These are phyloP conservation scores for Stenopsyche tienmushanensis DNA, from an alignment of 1,140 invertebrate genomes.

Conservation along the genomic window DNA sequence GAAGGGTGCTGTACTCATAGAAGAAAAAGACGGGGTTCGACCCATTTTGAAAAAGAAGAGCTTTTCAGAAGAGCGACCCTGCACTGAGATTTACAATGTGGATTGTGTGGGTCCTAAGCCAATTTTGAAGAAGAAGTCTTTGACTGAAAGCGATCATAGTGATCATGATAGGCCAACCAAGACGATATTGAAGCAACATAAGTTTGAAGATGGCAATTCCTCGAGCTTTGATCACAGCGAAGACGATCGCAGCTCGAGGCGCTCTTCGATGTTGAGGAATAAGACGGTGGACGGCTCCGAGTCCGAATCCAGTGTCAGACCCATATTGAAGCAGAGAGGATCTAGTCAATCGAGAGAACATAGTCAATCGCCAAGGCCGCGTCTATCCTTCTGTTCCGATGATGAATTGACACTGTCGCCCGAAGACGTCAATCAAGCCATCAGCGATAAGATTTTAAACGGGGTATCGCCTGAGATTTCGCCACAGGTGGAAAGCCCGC, in stretches of 20 bases:
- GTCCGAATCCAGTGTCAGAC: conserved; percentile 54
- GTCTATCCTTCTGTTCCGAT: conserved; percentile 59
- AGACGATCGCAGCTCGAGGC: conserved; percentile 55
- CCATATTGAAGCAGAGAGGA: conserved; percentile 60
- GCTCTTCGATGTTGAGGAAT: conserved; percentile 52
- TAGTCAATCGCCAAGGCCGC: conserved; percentile 57
- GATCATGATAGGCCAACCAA: conserved; percentile 67
- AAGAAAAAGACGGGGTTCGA: conserved; percentile 64
- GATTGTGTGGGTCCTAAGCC: conserved; percentile 70
- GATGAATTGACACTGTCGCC: conserved; percentile 43
- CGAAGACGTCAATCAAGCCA: conserved; percentile 50
- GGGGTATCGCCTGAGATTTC: conserved; percentile 42
- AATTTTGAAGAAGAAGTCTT: conserved; percentile 82
- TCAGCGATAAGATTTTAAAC: conserved; percentile 49
- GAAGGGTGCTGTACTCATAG: conserved; percentile 58
- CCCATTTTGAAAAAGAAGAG: conserved; percentile 82
- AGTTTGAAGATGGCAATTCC: conserved; percentile 50
- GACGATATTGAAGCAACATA: conserved; percentile 75
- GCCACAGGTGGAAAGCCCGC: neutral
- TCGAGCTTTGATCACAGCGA: conserved; percentile 57
- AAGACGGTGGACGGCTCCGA: conserved; percentile 55
- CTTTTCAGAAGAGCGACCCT: conserved; percentile 59
- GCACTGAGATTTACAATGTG: conserved; percentile 46
- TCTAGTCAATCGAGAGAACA: conserved; percentile 57
- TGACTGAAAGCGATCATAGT: conserved; percentile 74